Conservation (phyloP, 2,113 vertebrate genomes). For the Xiphophorus hellerii region DNA sequence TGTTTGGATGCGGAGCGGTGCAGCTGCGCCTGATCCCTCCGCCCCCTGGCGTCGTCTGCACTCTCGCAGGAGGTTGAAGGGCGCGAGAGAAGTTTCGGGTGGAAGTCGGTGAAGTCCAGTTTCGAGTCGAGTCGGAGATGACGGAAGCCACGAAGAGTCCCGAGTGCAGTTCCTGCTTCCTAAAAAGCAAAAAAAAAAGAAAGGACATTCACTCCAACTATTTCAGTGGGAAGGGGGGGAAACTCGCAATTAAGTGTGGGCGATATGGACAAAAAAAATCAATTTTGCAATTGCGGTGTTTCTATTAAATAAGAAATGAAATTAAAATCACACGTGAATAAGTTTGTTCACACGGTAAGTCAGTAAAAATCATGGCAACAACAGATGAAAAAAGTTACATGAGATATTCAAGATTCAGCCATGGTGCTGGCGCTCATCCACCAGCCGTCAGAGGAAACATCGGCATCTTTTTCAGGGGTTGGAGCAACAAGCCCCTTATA, state of each 20-base stretch:
- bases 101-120: conserved; percentile 44
- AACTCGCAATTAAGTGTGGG: conserved; percentile 10
- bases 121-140: conserved; percentile 40
- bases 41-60: conserved; percentile 39
- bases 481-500: too few relatives aligned
- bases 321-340: too few relatives aligned
- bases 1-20: conserved; percentile 49
- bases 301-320: too few relatives aligned
- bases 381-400: too few relatives aligned
- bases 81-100: conserved; percentile 19
- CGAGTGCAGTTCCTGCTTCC: conserved; percentile 43
- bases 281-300: too few relatives aligned
- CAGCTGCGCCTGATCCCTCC: conserved; percentile 32
- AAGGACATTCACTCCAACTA: background rate
- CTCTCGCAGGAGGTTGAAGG: conserved; percentile 23
- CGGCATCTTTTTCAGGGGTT: too few relatives aligned
- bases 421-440: too few relatives aligned
- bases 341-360: too few relatives aligned
- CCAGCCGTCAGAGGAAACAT: too few relatives aligned
- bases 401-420: too few relatives aligned
- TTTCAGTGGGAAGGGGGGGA: background rate
- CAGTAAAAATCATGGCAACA: too few relatives aligned
- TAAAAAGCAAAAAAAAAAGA: background rate
- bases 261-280: too few relatives aligned
- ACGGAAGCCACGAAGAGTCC: conserved; percentile 11